phyloP scores from a whole-genome alignment of 2,113 vertebrate genomes.

The Crotalus viridis region DNA sequence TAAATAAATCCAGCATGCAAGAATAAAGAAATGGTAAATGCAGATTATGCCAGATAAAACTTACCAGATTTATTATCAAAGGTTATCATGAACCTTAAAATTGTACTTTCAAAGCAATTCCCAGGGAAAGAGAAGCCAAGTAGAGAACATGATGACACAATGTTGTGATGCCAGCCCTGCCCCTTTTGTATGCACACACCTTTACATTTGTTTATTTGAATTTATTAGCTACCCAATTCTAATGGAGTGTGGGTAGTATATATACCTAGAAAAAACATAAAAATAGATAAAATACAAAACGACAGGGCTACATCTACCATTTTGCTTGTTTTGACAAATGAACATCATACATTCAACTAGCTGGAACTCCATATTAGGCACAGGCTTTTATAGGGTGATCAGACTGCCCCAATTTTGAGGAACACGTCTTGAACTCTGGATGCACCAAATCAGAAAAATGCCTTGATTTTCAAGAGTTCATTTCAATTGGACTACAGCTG shows the following conservation, averaged over 20 bases:
- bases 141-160: not conserved
- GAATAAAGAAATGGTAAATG: not conserved
- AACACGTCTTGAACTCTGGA: not conserved
- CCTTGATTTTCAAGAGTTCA: not conserved
- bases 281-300: not conserved
- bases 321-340: not conserved
- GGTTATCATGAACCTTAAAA: not conserved
- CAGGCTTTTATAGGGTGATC: not conserved
- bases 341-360: not conserved
- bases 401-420: not conserved
- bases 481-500: not conserved
- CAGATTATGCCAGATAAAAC: not conserved
- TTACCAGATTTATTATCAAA: not conserved
- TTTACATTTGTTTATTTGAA: not conserved
- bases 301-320: not conserved
- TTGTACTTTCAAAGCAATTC: not conserved
- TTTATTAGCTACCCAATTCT: not conserved
- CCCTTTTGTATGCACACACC: not conserved
- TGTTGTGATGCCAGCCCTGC: not conserved
- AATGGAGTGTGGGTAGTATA: not conserved
- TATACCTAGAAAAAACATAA: not conserved
- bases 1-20: not conserved
- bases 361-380: not conserved
- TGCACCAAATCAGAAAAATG: not conserved
- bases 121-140: not conserved